Conservation (phyloP, 1,140 invertebrate species). For the Drosophila bifasciata region DNA sequence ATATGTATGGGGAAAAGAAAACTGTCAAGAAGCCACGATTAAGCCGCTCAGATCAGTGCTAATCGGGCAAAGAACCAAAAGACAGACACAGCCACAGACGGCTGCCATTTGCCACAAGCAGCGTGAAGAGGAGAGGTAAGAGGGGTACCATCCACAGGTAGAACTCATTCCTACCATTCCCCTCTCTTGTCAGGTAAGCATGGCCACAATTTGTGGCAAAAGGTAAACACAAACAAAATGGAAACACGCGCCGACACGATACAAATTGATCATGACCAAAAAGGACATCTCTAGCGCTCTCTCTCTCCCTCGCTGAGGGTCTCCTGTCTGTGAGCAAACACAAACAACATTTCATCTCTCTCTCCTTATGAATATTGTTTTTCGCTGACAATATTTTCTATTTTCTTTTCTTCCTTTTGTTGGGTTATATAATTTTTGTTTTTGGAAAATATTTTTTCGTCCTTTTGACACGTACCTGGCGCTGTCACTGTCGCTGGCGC, state of each 20-base stretch:
- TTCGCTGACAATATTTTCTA: constrained; percentile 52
- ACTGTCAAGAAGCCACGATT: constrained; percentile 77
- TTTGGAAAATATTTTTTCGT: constrained; percentile 30
- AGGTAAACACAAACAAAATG: constrained; percentile 63
- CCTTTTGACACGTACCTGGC: constrained; percentile 29
- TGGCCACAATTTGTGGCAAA: constrained; percentile 21
- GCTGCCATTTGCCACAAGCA: constrained; percentile 26
- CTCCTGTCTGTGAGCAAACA: constrained; percentile 53
- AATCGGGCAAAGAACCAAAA: constrained; percentile 31
- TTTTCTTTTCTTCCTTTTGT: constrained; percentile 8
- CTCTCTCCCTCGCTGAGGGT: constrained; percentile 14
- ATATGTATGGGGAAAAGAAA: constrained; percentile 49
- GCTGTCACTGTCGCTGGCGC: constrained; percentile 64
- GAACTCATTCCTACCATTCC: constrained; percentile 5
- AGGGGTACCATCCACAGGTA: constrained; percentile 41
- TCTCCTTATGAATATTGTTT: constrained; percentile 54
- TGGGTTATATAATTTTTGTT: constrained; percentile 71
- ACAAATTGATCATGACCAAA: constrained; percentile 62
- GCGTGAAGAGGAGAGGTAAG: no score
- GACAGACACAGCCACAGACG: constrained; percentile 34
- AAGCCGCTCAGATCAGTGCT: constrained; percentile 66
- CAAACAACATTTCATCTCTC: constrained; percentile 45
- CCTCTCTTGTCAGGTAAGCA: constrained; percentile 46
- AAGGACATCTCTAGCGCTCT: no score
- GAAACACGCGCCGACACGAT: constrained; percentile 78